Percentiles rank a stretch among this genome's conserved stretches.
Conservation (phyloP, 2,888 invertebrate genomes). For the Hypomecis punctinalis region DNA sequence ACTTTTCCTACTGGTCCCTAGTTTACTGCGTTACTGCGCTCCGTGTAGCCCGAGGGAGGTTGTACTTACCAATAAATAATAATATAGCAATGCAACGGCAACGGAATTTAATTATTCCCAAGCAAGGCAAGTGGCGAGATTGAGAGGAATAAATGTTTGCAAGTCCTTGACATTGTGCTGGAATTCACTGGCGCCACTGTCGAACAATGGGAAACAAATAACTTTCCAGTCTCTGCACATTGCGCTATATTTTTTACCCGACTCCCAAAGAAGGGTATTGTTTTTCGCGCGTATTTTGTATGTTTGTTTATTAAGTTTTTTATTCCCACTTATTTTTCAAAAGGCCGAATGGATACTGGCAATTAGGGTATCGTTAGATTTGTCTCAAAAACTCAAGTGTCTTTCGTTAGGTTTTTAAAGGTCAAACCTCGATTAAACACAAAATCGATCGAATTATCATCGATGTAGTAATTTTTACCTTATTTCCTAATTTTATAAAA, state of each 20-base stretch:
- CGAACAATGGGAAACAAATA: conserved; percentile 48
- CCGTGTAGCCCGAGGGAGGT: conserved; percentile 30
- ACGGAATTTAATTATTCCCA: conserved; percentile 71
- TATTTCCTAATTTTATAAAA: not conserved
- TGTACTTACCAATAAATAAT: conserved; percentile 61
- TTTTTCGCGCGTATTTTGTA: no score
- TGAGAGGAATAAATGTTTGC: conserved; percentile 55
- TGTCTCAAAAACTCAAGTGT: no score
- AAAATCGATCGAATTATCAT: no score
- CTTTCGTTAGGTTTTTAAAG: no score
- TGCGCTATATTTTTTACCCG: no score
- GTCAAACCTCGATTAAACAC: no score
- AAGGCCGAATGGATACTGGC: no score
- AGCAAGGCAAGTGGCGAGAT: conserved; percentile 54
- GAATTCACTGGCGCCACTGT: conserved; percentile 47
- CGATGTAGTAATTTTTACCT: not conserved
- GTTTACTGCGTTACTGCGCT: not conserved
- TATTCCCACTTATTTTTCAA: no score
- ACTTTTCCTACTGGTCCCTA: conserved; percentile 7
- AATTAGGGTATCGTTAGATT: no score
- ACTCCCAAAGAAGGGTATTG: no score
- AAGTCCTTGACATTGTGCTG: conserved; percentile 46
- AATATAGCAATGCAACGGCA: conserved; percentile 61
- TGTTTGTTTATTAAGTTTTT: no score
- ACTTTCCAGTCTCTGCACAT: conserved; percentile 28